Evolutionary conservation across 2,797 vertebrate species (phyloP), one percentile per base, ranked within the genome.

Genomic region (Tenualosa thibaudeaui): DNA sequence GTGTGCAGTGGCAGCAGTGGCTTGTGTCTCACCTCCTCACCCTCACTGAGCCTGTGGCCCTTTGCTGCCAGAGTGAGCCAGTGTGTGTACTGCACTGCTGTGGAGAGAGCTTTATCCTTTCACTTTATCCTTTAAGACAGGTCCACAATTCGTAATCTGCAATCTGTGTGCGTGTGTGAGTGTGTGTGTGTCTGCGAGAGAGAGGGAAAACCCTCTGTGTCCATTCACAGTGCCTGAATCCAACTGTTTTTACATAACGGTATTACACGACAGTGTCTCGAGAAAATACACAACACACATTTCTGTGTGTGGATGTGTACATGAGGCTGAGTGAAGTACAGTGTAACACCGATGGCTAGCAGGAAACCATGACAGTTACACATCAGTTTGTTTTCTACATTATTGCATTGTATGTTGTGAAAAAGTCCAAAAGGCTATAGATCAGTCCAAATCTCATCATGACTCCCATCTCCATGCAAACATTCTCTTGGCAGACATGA

Each of bases 81-180:
- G 40, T 78, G 71, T 19, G 71, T 22, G 40, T n/a, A 43, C 37
- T 5, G 19, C 71, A 87, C 89, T 87, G 90, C 87, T 89, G 86
- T 86, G 81, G 85, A 87, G 90, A 90, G 88, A 88, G 86, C 92
- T 95, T 96, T 95, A 95, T 95, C 91, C 93, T 87, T 83, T 46
- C 83, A 88, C 90, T 93, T 95, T 92, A 96, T 95, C 94, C 94
- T 84, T 91, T 93, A 93, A 93, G 90, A 94, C 91, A 93, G 90
- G 90, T 90, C 91, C 86, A 49, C 92, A 86, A 90, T 86, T 91
- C 89, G 87, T 95, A 95, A 95, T 95, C 95, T 93, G 86, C 87
- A 92, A 91, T 93, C 89, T 88, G 87, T 89, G 85, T 43, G 82
- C 37, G 54, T 62, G 83, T 22, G 46, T 83, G 12, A 83, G 3